phyloP scores from a whole-genome alignment of 2,113 vertebrate genomes.

The Varanus salvator region DNA sequence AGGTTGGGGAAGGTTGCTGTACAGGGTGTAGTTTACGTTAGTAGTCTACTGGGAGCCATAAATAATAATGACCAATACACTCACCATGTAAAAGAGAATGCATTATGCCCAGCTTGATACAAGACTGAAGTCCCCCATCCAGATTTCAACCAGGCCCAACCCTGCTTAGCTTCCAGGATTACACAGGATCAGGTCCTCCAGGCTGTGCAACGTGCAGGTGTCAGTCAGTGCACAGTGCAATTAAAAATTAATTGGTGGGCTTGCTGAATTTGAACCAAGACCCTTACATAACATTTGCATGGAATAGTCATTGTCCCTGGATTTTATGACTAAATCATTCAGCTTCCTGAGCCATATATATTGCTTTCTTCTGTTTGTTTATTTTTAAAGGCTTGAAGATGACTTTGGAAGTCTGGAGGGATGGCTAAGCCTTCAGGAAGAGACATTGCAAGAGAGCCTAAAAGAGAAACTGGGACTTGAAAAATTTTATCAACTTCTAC shows the following conservation, averaged over 20 bases:
- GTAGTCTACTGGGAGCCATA: too few relatives aligned
- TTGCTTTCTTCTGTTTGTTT: slow-evolving; percentile 6
- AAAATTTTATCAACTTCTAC: slow-evolving; percentile 57
- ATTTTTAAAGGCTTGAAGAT: slow-evolving; percentile 72
- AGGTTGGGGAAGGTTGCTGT: too few relatives aligned
- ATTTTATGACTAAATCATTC: not conserved
- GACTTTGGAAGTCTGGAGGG: slow-evolving; percentile 59
- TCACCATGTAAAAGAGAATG: too few relatives aligned
- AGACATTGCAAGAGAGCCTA: slow-evolving; percentile 64
- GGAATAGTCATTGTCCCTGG: not conserved
- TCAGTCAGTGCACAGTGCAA: too few relatives aligned
- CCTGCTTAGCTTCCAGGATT: too few relatives aligned
- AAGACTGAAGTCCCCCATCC: too few relatives aligned
- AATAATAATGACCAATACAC: too few relatives aligned
- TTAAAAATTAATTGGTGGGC: not conserved
- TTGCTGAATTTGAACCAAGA: not conserved
- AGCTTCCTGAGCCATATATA: not conserved
- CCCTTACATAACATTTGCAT: slow-evolving; percentile 6
- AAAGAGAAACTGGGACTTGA: slow-evolving; percentile 57
- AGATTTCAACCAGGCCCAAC: too few relatives aligned
- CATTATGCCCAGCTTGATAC: too few relatives aligned
- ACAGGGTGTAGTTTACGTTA: too few relatives aligned
- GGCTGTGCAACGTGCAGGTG: too few relatives aligned
- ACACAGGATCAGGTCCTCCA: too few relatives aligned
- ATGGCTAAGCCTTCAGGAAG: slow-evolving; percentile 75